These are phyloP conservation scores for Sebastes nivosus DNA, from an alignment of 2,797 vertebrate genomes.

Conservation along the genomic window DNA sequence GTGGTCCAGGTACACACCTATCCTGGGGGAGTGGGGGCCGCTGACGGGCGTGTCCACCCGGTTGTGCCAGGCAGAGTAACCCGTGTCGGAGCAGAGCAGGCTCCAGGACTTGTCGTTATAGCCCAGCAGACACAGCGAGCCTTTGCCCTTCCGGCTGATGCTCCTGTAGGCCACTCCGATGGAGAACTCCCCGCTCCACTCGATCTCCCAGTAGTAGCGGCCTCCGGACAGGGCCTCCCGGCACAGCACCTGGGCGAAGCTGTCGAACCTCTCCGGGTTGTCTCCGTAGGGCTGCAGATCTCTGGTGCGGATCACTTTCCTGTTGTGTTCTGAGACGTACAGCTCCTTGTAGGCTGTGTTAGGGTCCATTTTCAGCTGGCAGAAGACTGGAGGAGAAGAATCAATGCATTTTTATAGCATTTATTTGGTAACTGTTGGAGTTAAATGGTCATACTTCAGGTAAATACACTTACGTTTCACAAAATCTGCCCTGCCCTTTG, in stretches of 20 bases:
- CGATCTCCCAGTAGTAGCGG: constrained; percentile 88
- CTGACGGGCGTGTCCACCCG: constrained; percentile 79
- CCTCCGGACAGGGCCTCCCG: constrained; percentile 81
- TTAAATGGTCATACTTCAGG: neutral
- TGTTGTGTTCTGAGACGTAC: constrained; percentile 81
- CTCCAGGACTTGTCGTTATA: constrained; percentile 89
- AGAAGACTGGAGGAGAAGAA: constrained; percentile 75
- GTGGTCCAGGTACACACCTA: constrained; percentile 87
- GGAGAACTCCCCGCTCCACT: constrained; percentile 87
- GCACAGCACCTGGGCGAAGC: constrained; percentile 86
- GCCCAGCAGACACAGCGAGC: constrained; percentile 84
- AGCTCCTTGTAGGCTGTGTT: constrained; percentile 85
- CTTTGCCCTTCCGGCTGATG: constrained; percentile 86
- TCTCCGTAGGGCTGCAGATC: constrained; percentile 83
- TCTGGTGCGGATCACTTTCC: constrained; percentile 83
- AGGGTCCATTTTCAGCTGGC: constrained; percentile 81
- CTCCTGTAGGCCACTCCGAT: constrained; percentile 83
- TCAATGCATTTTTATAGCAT: neutral
- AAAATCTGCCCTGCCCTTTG: constrained; percentile 81
- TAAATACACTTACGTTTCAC: constrained; percentile 79
- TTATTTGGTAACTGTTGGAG: neutral
- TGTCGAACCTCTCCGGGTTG: constrained; percentile 81
- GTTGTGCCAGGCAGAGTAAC: constrained; percentile 88
- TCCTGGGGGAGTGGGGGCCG: constrained; percentile 82
- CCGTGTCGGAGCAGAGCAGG: constrained; percentile 84